phyloP scores from a whole-genome alignment of 2,797 vertebrate genomes.

The Linurgus olivaceus region DNA sequence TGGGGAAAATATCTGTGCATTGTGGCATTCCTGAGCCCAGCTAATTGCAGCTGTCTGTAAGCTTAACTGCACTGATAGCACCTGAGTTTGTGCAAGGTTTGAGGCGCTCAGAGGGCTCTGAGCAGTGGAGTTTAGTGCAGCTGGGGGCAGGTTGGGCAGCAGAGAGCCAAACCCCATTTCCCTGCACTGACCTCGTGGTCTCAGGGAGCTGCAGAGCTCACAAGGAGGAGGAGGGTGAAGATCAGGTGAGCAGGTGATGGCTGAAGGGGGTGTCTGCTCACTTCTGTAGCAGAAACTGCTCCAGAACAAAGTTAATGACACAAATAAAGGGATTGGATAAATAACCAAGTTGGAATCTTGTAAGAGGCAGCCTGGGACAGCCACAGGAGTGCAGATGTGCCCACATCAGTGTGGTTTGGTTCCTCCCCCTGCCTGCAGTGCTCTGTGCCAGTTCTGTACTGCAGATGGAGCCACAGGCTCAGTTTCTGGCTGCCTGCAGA shows the following conservation, averaged over 20 bases:
- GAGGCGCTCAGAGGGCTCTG: not conserved
- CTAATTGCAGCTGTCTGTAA: fast-evolving
- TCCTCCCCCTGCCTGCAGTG: not conserved
- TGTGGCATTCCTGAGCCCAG: not conserved
- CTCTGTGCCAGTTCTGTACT: conserved; percentile 18
- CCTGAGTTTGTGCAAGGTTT: fast-evolving
- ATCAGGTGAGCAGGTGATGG: not conserved
- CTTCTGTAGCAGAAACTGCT: not conserved
- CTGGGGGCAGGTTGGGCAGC: not conserved
- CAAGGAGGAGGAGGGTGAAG: not conserved
- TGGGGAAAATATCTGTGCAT: fast-evolving
- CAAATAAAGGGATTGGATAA: not conserved
- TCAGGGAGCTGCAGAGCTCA: not conserved
- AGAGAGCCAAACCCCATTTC: not conserved
- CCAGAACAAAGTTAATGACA: not conserved
- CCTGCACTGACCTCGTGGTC: not conserved
- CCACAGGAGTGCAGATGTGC: not conserved
- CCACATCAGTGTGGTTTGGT: fast-evolving
- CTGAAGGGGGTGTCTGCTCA: not conserved
- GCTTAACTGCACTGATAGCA: fast-evolving
- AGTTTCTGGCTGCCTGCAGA: not conserved
- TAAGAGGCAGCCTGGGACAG: not conserved
- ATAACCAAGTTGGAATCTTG: not conserved
- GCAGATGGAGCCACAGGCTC: conserved; percentile 65
- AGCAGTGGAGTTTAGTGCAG: not conserved